Base-by-base conservation (phyloP, 2,113 vertebrate genomes). In the Campylomormyrus tamandua region DNA sequence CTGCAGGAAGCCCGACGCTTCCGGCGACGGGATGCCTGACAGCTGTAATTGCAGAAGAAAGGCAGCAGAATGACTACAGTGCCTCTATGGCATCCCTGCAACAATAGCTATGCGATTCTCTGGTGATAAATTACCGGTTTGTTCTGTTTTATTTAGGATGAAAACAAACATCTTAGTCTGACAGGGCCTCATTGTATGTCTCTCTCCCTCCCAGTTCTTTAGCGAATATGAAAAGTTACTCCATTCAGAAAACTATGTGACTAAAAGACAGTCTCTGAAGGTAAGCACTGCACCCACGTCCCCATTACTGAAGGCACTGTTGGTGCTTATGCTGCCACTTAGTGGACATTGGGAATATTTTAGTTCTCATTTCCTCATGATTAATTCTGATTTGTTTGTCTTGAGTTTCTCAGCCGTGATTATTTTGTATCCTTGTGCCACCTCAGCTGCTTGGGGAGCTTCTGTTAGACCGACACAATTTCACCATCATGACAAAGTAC, bases 201-300 rank as follows among this genome's bases (percentile, higher is more conserved):
- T 87, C 80, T 48, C 91, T 77, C 31, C 50, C 49, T 35, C 49
- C 27, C 91, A 97, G 97, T 97, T 97, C 94, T 97, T 97, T 95
- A 97, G 97, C 94, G 97, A 97, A 92, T 97, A 97, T 89, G 97
- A 97, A 93, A 97, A 97, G 92, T 93, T 97, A 90, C 96, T 97
- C 92, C 96, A 97, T 95, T 97, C 97, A 13, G 97, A 97, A 96
- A 97, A 97, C 91, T 97, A 97, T 0, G 97, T 97, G 94, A 97
- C 97, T 87, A 97, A 97, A 92, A 95, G 97, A 89, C 97, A 97
- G 95, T 97, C 97, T 83, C 94, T 97, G 93, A 97, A 97, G 96
- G 97, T 97, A 95, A 91, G 53, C 19, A 1, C 48, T 45, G 52
- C 21, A 15, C 35, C 77, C 46, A 31, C 19, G 19, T 48, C 31